Conservation (phyloP, 2,113 vertebrate species). For the Xenopus laevis region DNA sequence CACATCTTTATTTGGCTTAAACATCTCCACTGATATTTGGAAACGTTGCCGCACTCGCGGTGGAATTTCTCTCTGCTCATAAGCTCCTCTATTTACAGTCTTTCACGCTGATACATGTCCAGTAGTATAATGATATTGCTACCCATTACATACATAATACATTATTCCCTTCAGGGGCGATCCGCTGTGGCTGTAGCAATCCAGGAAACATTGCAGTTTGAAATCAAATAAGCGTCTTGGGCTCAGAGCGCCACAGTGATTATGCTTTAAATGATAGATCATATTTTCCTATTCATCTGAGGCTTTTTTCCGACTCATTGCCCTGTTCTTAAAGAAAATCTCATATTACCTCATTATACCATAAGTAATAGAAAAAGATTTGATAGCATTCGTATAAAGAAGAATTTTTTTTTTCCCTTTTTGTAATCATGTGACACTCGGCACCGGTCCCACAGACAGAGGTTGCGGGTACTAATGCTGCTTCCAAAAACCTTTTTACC, state of each 20-base stretch:
- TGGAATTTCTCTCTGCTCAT: constrained; percentile 14
- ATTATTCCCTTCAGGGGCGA: constrained; percentile 38
- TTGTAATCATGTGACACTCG: neutral
- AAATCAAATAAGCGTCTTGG: constrained; percentile 36
- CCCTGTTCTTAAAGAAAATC: constrained; percentile 20
- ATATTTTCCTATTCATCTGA: constrained; percentile 6
- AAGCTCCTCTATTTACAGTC: constrained; percentile 32
- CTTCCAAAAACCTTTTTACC: neutral
- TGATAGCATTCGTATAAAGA: constrained; percentile 7
- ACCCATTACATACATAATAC: constrained; percentile 42
- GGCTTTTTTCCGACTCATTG: constrained; percentile 7
- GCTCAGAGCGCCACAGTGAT: constrained; percentile 3
- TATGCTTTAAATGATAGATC: constrained; percentile 27
- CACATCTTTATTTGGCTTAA: neutral
- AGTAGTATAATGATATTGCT: constrained; percentile 40
- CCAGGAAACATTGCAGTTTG: constrained; percentile 23
- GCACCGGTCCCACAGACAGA: neutral
- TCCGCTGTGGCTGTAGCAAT: constrained; percentile 12
- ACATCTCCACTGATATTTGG: neutral
- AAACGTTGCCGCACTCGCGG: neutral
- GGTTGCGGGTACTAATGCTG: neutral
- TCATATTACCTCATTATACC: constrained; percentile 17
- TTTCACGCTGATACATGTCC: constrained; percentile 24
- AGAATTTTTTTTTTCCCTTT: constrained; percentile 8
- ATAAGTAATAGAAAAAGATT: neutral